Evolutionary conservation across 2,888 invertebrate species (phyloP).

Genomic region (Congeria kusceri): DNA sequence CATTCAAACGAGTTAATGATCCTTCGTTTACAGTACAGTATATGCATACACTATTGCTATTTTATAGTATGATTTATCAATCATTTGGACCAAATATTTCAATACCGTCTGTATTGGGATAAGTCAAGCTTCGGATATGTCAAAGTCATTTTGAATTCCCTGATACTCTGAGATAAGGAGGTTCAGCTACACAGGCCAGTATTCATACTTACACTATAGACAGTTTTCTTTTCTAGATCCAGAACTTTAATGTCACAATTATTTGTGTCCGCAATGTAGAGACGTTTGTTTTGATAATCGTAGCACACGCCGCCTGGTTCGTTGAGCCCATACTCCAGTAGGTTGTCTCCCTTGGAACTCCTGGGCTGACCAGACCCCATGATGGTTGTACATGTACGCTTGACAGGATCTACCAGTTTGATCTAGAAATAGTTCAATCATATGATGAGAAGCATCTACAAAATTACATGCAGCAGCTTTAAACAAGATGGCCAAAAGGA

Average conservation of each 20-base stretch:
- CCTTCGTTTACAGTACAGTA: too few relatives aligned
- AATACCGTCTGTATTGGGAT: too few relatives aligned
- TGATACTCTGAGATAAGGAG: background rate
- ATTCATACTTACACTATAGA: constrained; percentile 70
- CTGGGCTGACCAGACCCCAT: constrained; percentile 85
- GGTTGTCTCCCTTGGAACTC: constrained; percentile 49
- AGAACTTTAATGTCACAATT: constrained; percentile 92
- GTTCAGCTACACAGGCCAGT: background rate
- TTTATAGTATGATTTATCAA: too few relatives aligned
- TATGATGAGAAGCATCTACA: too few relatives aligned
- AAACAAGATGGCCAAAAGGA: too few relatives aligned
- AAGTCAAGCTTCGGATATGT: too few relatives aligned
- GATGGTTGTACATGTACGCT: constrained; percentile 88
- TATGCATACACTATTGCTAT: too few relatives aligned
- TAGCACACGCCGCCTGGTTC: constrained; percentile 94
- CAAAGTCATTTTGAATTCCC: too few relatives aligned
- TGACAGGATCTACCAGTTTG: constrained; percentile 89
- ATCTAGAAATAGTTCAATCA: constrained; percentile 70
- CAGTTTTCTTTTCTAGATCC: constrained; percentile 86
- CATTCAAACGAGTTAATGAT: too few relatives aligned
- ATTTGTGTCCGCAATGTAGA: constrained; percentile 96
- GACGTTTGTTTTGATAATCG: constrained; percentile 87
- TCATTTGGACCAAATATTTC: too few relatives aligned
- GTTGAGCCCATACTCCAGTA: constrained; percentile 87
- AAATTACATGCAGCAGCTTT: too few relatives aligned